phyloP scores from a whole-genome alignment of 2,113 vertebrate genomes.

The Orientallactaga bullata region DNA sequence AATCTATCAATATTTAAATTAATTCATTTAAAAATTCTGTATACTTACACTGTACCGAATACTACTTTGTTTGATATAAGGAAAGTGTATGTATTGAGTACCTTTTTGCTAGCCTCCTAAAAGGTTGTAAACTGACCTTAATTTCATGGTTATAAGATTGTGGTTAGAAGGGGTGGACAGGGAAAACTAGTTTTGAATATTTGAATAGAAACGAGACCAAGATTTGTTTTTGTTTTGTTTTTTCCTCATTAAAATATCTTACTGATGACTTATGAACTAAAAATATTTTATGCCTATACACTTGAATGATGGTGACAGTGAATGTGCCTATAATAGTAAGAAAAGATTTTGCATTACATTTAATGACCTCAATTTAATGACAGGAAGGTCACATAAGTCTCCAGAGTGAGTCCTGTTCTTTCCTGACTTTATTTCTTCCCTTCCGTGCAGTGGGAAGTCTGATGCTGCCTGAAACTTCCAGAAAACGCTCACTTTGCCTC shows the following conservation, averaged over 20 bases:
- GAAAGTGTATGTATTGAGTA: too few species aligned
- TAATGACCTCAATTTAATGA: neutral
- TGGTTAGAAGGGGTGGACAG: too few species aligned
- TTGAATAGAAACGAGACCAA: too few species aligned
- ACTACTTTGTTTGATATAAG: too few species aligned
- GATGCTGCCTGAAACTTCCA: neutral
- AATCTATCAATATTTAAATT: neutral
- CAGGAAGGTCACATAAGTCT: fast-evolving
- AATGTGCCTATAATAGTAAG: neutral
- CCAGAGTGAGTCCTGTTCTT: neutral
- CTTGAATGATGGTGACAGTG: neutral
- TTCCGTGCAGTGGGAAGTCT: neutral
- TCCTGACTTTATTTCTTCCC: neutral
- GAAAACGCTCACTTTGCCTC: neutral
- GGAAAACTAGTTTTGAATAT: too few species aligned
- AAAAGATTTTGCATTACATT: neutral
- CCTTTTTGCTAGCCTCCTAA: too few species aligned
- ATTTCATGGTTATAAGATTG: too few species aligned
- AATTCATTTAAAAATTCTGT: neutral
- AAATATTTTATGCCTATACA: neutral
- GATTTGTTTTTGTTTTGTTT: too few species aligned
- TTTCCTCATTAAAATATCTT: too few species aligned
- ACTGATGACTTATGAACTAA: too few species aligned
- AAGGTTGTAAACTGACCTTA: too few species aligned
- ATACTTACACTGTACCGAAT: too few species aligned